Percentiles rank a stretch among this genome's conserved stretches.
phyloP scores from a whole-genome alignment of 2,888 invertebrate species.

The Ormyrus labotus region DNA sequence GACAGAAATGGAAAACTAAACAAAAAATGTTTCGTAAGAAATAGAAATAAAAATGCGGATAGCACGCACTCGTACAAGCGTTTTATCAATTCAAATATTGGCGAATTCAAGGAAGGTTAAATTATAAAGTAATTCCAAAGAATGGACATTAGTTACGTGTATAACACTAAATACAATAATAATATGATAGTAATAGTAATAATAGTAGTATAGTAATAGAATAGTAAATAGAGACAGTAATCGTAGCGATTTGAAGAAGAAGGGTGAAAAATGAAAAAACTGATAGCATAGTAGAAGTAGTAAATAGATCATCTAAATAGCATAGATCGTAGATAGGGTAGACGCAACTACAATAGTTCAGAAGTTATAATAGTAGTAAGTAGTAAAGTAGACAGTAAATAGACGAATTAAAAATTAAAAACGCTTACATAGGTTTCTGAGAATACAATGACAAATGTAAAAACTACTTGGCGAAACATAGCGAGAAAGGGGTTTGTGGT shows the following conservation, averaged over 20 bases:
- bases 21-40: slow-evolving; percentile 43
- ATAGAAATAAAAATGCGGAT: slow-evolving; percentile 53
- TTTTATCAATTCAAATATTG: slow-evolving; percentile 46
- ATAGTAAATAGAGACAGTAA: slow-evolving; percentile 55
- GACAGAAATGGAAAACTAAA: slow-evolving; percentile 49
- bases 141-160: slow-evolving; percentile 53
- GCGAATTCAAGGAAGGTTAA: slow-evolving; percentile 50
- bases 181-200: slow-evolving; percentile 52
- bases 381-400: slow-evolving; percentile 55
- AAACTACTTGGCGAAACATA: slow-evolving; percentile 56
- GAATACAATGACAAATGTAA: slow-evolving; percentile 57
- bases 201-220: slow-evolving; percentile 55
- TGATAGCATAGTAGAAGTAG: slow-evolving; percentile 61
- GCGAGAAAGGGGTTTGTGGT: slow-evolving; percentile 51
- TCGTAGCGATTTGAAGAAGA: slow-evolving; percentile 51
- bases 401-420: slow-evolving; percentile 57
- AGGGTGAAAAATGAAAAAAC: slow-evolving; percentile 53
- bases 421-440: slow-evolving; percentile 56
- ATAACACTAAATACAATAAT: slow-evolving; percentile 58
- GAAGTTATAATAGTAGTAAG: slow-evolving; percentile 52
- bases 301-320: slow-evolving; percentile 57
- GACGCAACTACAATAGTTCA: slow-evolving; percentile 53
- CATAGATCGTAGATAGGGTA: slow-evolving; percentile 55
- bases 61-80: slow-evolving; percentile 53
- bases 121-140: slow-evolving; percentile 52